Base-by-base conservation (phyloP, 2,113 vertebrate species). In the Neodon shergylaensis region DNA sequence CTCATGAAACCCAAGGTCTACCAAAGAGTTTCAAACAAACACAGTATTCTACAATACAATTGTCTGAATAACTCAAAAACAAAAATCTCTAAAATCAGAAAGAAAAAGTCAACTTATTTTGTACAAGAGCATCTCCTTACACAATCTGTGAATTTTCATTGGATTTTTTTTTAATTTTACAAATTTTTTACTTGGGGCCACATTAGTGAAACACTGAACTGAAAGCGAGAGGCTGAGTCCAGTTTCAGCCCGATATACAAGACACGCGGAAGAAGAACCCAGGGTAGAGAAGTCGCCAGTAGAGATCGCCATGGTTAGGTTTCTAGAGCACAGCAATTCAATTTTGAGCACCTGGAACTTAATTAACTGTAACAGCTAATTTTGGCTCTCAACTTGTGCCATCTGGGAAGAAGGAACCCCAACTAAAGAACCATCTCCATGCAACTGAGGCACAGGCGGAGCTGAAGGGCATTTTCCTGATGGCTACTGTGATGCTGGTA, bases 181-280 rank as follows among this genome's bases (percentile, higher is more conserved):
- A 44, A 88, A 49, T 79, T 90, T 58, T n/a, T 77, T 61, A 66
- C 19, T 82, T 63, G 26, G 54, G 44, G 61, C 22, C 36, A 21
- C 73, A 66, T 0, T 66, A 66, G 61, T 49, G 24, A 77, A 66
- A 76, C 44, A 44, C 31, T 8, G 26, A 70, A 33, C 77, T 1
- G 42, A 0, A 33, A 10, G n/a, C 63, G 58, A 39, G 10, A 21
- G 73, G 39, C 66, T 17, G 63, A 8, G 13, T 14, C 9, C 6
- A 52, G 65, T 31, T 28, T 49, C 36, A 79, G 73, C 5, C 82
- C 8, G 24, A 36, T 82, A 68, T 78, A 61, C 8, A n/a, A 73
- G n/a, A 84, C 22, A 72, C 5, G 8, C 8, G 0, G 49, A 49
- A 49, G 0, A 24, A 31, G 39, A 13, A 4, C 42, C 2, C 39